Percentiles rank a stretch among this genome's conserved stretches.
Evolutionary conservation across 2,888 invertebrate species (phyloP).

Genomic region (Lithodes maja): DNA sequence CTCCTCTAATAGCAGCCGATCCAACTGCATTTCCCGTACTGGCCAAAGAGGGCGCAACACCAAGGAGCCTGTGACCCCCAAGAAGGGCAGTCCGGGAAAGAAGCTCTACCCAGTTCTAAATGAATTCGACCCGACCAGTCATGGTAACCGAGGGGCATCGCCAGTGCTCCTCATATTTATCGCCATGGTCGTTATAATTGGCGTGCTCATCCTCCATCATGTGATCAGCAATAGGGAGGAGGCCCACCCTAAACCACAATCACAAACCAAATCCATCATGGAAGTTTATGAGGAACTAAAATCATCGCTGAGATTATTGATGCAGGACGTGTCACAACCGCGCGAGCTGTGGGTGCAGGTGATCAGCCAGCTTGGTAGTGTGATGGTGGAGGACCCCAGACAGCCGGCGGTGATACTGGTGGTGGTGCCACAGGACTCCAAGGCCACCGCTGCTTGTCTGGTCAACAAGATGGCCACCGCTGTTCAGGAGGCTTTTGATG

Average conservation of each 20-base stretch:
- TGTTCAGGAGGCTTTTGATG: constrained; percentile 45
- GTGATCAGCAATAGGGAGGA: not conserved
- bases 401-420: constrained; percentile 50
- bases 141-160: not conserved
- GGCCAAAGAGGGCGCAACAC: not conserved
- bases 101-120: not conserved
- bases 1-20: not conserved
- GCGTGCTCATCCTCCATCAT: not conserved
- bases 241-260: not conserved
- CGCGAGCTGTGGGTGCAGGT: constrained; percentile 50
- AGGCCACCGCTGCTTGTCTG: constrained; percentile 38
- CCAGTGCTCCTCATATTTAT: not conserved
- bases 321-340: constrained; percentile 29
- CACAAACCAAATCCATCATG: not conserved
- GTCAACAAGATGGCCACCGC: constrained; percentile 23
- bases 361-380: constrained; percentile 39
- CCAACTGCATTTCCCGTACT: not conserved
- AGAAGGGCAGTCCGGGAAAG: not conserved
- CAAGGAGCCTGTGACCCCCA: not conserved
- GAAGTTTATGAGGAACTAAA: constrained; percentile 30
- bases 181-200: not conserved
- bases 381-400: constrained; percentile 41
- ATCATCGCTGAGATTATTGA: not conserved
- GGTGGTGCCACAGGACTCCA: constrained; percentile 51
- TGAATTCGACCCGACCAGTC: not conserved